These are phyloP conservation scores for Smutsia gigantea DNA, from an alignment of 2,797 vertebrate species.

Conservation along the genomic window DNA sequence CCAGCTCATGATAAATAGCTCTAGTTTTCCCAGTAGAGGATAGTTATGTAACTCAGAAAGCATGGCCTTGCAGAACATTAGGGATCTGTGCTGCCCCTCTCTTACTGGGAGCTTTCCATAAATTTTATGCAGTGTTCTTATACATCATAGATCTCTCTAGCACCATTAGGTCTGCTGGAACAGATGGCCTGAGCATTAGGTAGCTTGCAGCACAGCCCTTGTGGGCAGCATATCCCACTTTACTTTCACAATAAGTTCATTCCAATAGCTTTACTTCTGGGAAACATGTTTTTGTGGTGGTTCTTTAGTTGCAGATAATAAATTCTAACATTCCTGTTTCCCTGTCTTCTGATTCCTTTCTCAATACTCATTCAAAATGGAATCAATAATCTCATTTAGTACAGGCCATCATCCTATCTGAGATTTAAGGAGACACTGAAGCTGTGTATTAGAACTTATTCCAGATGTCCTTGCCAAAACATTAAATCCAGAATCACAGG, in stretches of 20 bases:
- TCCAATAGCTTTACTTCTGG: neutral
- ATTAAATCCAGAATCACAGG: neutral
- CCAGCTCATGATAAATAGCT: neutral
- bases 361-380: neutral
- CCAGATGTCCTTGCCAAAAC: neutral
- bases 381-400: neutral
- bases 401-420: neutral
- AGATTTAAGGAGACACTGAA: neutral
- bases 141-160: neutral
- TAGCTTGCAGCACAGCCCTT: neutral
- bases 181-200: neutral
- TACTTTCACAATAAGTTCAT: neutral
- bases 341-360: neutral
- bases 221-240: neutral
- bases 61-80: neutral
- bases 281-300: neutral
- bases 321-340: neutral
- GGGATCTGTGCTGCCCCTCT: neutral
- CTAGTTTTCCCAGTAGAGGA: neutral
- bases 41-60: neutral
- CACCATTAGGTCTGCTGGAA: neutral
- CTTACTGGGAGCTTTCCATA: neutral
- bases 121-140: neutral
- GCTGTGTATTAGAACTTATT: neutral
- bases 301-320: neutral